A percentile compares a stretch with the other conserved stretches of the same genome.
Evolutionary conservation across 2,797 vertebrate genomes (phyloP).

Genomic region (Merluccius polli): DNA sequence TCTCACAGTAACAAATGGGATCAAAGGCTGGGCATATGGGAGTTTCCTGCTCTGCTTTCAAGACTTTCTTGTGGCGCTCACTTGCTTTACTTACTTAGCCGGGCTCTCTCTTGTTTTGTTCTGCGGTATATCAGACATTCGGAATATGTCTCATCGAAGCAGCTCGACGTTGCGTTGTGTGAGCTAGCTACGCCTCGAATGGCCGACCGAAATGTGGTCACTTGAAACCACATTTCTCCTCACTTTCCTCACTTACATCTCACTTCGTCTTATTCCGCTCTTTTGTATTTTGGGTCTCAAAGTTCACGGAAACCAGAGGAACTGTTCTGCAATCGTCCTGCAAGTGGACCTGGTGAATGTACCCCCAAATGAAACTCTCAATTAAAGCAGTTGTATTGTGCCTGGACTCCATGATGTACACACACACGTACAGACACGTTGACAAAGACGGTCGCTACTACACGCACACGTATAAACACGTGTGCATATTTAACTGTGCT

Average conservation of each 20-base stretch:
- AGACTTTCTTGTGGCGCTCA: constrained; percentile 56
- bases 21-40: constrained; percentile 57
- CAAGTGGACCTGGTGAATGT: too few species aligned
- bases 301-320: neutral
- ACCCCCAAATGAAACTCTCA: too few species aligned
- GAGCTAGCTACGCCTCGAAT: neutral
- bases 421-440: neutral
- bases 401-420: neutral
- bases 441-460: too few species aligned
- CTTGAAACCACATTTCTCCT: neutral
- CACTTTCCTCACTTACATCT: neutral
- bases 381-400: too few species aligned
- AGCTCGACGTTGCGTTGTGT: neutral
- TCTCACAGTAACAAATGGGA: constrained; percentile 58
- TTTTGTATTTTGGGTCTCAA: neutral
- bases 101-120: constrained; percentile 24
- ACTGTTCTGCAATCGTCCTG: neutral
- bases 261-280: too few species aligned
- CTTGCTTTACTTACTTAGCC: constrained; percentile 25
- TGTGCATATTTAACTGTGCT: neutral
- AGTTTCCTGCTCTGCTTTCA: constrained; percentile 49
- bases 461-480: too few species aligned
- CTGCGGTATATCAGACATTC: constrained; percentile 51
- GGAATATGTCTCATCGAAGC: constrained; percentile 50
- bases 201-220: neutral